Base-by-base conservation (phyloP, 2,888 invertebrate genomes). In the Litoditis marina region DNA sequence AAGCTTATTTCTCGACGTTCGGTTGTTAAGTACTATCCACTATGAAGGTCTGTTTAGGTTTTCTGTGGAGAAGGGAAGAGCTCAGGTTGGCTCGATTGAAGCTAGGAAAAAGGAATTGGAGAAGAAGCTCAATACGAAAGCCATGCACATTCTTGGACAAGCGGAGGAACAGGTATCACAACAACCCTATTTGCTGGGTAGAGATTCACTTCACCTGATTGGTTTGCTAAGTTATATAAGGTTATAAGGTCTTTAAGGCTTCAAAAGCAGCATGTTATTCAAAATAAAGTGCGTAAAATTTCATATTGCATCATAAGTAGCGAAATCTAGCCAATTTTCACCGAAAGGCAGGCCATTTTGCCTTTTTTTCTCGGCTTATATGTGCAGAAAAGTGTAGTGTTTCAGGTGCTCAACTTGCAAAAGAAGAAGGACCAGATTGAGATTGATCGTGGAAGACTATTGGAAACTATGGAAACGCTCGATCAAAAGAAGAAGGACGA, bases 401-500 rank as follows among this genome's bases (percentile, higher is more conserved):
- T 59, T 39, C 85, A 90, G 87, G 89, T 88, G 78, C 87, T 87
- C 73, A 89, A 89, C 69, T 85, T 90, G 73, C 84, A 89, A 84
- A 87, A 88, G 71, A 91, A 90, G 82, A 88, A 89, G 81, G 85
- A 86, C 69, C 90, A 90, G 63, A 88, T 92, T 2, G 88, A 89
- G 74, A 87, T 87, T 67, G 92, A 93, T 82, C 90, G 89, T 77
- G 85, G 86, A 25, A 90, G 89, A 79, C 88, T 93, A 46, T 85
- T 88, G 46, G 86, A 88, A 58, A 90, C 92, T 22, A 94, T 98
- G 79, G 87, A 87, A 25, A 90, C 91, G 82, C 87, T 96, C 82
- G 96, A 98, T 84, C 89, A 90, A 78, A 91, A 93, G 85, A 96
- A 96, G 84, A 89, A 90, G 79, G 87, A 88, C 70, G 90, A 92